Conservation (phyloP, 1,140 invertebrate genomes). For the Hesperophylax magnus region DNA sequence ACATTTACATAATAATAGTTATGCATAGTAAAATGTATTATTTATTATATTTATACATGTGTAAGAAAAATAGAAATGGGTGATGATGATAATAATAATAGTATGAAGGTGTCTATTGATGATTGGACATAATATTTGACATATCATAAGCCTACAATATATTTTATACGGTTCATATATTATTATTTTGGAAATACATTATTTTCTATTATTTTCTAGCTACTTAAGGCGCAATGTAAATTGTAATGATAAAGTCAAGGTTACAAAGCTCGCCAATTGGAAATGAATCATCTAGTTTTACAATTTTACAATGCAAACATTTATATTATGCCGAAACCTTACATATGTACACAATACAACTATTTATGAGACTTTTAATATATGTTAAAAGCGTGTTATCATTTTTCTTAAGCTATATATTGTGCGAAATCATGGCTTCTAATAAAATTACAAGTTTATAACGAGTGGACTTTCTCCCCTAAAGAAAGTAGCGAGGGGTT, state of each 20-base stretch:
- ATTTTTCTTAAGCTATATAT: constrained; percentile 44
- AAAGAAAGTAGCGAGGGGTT: constrained; percentile 15
- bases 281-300: constrained; percentile 33
- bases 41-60: not conserved
- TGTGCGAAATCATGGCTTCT: constrained; percentile 53
- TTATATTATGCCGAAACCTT: not conserved
- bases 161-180: constrained; percentile 11
- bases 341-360: constrained; percentile 30
- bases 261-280: constrained; percentile 52
- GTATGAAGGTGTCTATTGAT: not conserved
- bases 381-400: constrained; percentile 44
- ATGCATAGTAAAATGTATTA: not conserved
- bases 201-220: constrained; percentile 41
- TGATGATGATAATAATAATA: constrained; percentile 5
- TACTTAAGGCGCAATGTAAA: constrained; percentile 55
- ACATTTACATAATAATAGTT: not conserved
- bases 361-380: constrained; percentile 17
- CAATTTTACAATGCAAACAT: constrained; percentile 41
- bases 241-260: constrained; percentile 46
- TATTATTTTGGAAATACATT: constrained; percentile 18
- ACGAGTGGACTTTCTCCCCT: constrained; percentile 31
- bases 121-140: constrained; percentile 8
- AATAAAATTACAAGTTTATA: constrained; percentile 51
- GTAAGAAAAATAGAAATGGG: constrained; percentile 12
- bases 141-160: constrained; percentile 20